Evolutionary conservation across 2,888 invertebrate species (phyloP), one percentile per base, ranked within the genome.

Genomic region (Pachycephus smyrnensis): DNA sequence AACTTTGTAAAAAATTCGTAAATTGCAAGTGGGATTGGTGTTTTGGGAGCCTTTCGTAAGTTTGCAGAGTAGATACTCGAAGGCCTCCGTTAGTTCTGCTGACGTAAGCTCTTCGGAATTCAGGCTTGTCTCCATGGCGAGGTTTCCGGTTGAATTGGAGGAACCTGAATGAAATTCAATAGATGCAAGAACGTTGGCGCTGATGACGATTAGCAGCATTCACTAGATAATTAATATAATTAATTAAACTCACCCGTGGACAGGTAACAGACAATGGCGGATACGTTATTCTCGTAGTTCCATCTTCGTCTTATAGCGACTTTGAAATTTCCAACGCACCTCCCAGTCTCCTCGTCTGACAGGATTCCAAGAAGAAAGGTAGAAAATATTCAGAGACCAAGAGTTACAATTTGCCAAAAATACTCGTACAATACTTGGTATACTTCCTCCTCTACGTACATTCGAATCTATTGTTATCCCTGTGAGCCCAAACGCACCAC

Each of bases 401-500:
- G 23, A 9, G 23, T 55, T 23, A 23, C 2, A 9, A 55, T 23
- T 23, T 23, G 55, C 55, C 55, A 55, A 55, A 23, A 55, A 55
- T 55, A 55, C 23, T 55, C 9, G 2, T 55, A 55, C 55, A 6
- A 23, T 9, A 23, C 9, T 33, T 33, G 0, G 30, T 11, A 71
- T 2, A 71, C 33, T 55, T 55, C 9, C 92, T 75, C 12, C 75
- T 73, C 73, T 79, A 92, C 94, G 94, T 92, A 97, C 97, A 97
- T 91, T 97, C 97, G 90, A 97, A 97, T 83, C 96, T 94, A 92
- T 96, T 95, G 92, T 97, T 97, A 92, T 97, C 96, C 79, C 95
- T 94, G 91, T 97, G 97, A 71, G 97, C 97, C 97, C 97, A 97
- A 80, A 98, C 97, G 91, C 97, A 97, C 98, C 98, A 98, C 92